A percentile compares a stretch with the other conserved stretches of the same genome.
phyloP scores from a whole-genome alignment of 35 echinoderm and acorn worm genomes.

The Ophioderma brevispina region DNA sequence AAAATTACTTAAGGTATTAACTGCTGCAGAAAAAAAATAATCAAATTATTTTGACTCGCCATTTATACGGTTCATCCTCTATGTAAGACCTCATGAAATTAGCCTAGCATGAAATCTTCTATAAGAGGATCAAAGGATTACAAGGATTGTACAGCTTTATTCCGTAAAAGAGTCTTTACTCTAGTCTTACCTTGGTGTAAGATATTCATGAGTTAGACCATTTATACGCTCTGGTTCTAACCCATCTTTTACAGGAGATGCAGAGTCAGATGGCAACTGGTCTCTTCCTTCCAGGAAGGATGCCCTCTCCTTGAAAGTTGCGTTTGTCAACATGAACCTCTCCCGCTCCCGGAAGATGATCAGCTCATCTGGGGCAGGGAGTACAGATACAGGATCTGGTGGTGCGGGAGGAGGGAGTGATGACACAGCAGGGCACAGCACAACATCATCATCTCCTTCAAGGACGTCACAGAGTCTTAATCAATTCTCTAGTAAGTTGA shows the following conservation, averaged over 20 bases:
- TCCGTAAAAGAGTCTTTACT: too few relatives aligned
- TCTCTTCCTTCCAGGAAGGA: constrained; percentile 38
- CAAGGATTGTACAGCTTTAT: too few relatives aligned
- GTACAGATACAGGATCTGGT: background rate
- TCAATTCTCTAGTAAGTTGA: constrained; percentile 79
- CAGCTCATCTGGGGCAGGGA: background rate
- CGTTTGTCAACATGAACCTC: constrained; percentile 70
- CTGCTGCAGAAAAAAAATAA: too few relatives aligned
- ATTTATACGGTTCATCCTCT: too few relatives aligned
- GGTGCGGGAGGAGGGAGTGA: constrained; percentile 1
- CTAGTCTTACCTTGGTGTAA: too few relatives aligned
- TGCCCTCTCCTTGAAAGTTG: constrained; percentile 82
- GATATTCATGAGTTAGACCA: too few relatives aligned
- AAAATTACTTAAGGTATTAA: too few relatives aligned
- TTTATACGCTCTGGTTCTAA: too few relatives aligned
- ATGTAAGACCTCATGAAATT: too few relatives aligned
- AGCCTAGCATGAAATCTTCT: too few relatives aligned
- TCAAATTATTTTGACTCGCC: too few relatives aligned
- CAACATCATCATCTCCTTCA: constrained; percentile 15
- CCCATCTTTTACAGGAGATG: background rate
- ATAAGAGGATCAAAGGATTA: too few relatives aligned
- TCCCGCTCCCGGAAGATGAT: constrained; percentile 33
- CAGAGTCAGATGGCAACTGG: constrained; percentile 21
- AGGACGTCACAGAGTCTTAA: constrained; percentile 52
- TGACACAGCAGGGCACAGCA: background rate